phyloP scores from a whole-genome alignment of 2,888 invertebrate species.

The Oligia strigilis region DNA sequence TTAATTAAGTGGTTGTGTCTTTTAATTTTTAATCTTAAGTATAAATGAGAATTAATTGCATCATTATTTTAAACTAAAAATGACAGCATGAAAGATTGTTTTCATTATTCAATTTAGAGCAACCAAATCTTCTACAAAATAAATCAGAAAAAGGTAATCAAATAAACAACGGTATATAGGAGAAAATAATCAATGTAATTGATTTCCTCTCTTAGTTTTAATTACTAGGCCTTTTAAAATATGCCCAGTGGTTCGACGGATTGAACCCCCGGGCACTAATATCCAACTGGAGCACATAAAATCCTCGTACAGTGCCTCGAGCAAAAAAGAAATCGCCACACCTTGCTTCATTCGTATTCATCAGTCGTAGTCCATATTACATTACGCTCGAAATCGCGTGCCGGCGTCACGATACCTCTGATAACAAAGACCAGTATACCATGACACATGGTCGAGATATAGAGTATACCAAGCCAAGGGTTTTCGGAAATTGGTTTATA shows the following conservation, averaged over 20 bases:
- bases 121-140: conserved; percentile 27
- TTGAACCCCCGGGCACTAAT: conserved; percentile 61
- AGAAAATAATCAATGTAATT: conserved; percentile 59
- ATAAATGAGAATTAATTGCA: conserved; percentile 27
- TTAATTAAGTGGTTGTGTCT: conserved; percentile 17
- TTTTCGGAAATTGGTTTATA: conserved; percentile 68
- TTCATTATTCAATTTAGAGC: conserved; percentile 44
- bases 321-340: conserved; percentile 83
- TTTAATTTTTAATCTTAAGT: conserved; percentile 20
- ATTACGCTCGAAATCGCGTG: conserved; percentile 86
- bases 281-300: conserved; percentile 65
- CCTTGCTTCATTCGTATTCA: conserved; percentile 85
- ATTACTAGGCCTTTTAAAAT: conserved; percentile 61
- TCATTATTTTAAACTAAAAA: conserved; percentile 25
- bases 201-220: conserved; percentile 62
- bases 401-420: conserved; percentile 78
- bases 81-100: conserved; percentile 19
- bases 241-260: conserved; percentile 49
- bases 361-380: conserved; percentile 85
- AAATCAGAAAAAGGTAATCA: conserved; percentile 48
- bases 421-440: conserved; percentile 72
- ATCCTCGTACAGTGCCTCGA: conserved; percentile 67
- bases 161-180: conserved; percentile 53
- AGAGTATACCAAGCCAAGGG: conserved; percentile 44
- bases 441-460: conserved; percentile 42